A percentile compares a stretch with the other conserved stretches of the same genome.
Conservation (phyloP, 2,113 vertebrate genomes). For the Scolopax mira region DNA sequence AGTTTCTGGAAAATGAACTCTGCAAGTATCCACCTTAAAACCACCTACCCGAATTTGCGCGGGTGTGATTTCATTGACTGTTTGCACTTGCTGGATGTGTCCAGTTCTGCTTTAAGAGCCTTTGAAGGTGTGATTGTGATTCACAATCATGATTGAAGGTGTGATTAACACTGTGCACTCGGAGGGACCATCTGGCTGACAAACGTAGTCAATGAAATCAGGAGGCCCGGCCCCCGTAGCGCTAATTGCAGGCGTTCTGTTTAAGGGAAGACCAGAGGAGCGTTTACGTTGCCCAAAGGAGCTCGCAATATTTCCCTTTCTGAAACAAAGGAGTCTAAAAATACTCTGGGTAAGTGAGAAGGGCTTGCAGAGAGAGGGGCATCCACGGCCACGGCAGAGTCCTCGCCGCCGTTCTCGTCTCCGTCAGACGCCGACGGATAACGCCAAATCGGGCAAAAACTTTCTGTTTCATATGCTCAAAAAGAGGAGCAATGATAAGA, state of each 20-base stretch:
- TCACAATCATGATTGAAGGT: too few relatives aligned
- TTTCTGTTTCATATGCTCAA: neutral
- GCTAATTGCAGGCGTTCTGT: conserved; percentile 77
- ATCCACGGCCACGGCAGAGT: conserved; percentile 59
- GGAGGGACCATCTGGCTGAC: neutral
- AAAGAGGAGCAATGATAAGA: rapidly evolving
- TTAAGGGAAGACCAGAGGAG: conserved; percentile 90
- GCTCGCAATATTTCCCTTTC: conserved; percentile 85
- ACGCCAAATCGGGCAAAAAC: neutral
- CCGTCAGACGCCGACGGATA: neutral
- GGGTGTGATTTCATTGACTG: conserved; percentile 73
- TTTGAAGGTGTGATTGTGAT: too few relatives aligned
- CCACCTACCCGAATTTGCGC: conserved; percentile 35
- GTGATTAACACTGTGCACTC: neutral
- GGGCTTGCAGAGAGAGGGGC: conserved; percentile 75
- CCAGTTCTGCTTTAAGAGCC: neutral
- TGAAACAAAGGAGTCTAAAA: conserved; percentile 87
- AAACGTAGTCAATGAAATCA: conserved; percentile 68
- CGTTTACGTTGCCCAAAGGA: conserved; percentile 88
- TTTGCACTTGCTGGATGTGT: neutral
- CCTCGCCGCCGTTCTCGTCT: conserved; percentile 27
- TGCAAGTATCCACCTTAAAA: conserved; percentile 87
- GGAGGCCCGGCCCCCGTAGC: conserved; percentile 10
- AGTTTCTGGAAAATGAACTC: conserved; percentile 86
- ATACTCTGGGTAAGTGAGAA: conserved; percentile 84